These are phyloP conservation scores for Phaedon cochleariae DNA, from an alignment of 2,888 invertebrate species.

Conservation along the genomic window DNA sequence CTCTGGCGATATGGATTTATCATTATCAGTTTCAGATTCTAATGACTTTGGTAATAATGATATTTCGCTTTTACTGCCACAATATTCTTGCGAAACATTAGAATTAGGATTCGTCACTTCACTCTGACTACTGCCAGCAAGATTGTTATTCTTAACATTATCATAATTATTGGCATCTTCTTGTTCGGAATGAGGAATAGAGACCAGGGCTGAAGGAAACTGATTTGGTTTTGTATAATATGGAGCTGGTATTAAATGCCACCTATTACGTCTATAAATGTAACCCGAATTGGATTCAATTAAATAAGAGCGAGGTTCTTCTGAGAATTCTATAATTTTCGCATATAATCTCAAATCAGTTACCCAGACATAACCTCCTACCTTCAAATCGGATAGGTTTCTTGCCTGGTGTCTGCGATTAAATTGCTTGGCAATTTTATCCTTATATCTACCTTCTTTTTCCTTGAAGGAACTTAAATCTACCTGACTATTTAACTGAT, in stretches of 20 bases:
- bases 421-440: too few relatives aligned
- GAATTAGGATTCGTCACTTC: too few relatives aligned
- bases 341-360: constrained; percentile 19
- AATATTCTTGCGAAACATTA: neutral
- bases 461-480: too few relatives aligned
- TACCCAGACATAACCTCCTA: constrained; percentile 20
- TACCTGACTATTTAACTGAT: too few relatives aligned
- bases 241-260: constrained; percentile 20
- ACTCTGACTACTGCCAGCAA: neutral
- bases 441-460: too few relatives aligned
- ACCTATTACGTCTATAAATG: constrained; percentile 21
- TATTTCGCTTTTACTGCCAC: neutral
- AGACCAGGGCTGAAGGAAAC: neutral
- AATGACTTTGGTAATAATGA: too few relatives aligned
- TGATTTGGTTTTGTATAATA: constrained; percentile 22
- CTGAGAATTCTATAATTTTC: constrained; percentile 11
- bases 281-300: constrained; percentile 15
- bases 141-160: neutral
- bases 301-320: constrained; percentile 25
- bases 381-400: constrained; percentile 8
- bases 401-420: constrained; percentile 16
- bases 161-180: neutral
- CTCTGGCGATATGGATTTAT: too few relatives aligned
- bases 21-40: too few relatives aligned
- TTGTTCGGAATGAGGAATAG: neutral